Percentiles rank a stretch among this genome's conserved stretches.
phyloP scores from a whole-genome alignment of 2,113 vertebrate genomes.

The Antidorcas marsupialis region DNA sequence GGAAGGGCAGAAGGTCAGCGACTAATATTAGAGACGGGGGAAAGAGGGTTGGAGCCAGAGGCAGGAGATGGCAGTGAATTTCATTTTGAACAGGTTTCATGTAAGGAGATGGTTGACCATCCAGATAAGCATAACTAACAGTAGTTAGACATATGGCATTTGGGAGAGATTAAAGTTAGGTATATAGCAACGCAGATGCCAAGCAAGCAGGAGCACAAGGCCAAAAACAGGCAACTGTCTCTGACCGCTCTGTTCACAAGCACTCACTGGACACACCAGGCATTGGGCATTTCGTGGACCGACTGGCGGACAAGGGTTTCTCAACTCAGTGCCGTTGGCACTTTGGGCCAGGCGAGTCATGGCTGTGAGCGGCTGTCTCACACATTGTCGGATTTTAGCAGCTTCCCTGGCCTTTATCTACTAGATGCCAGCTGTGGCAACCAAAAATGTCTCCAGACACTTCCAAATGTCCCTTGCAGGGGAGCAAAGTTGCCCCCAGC shows the following conservation, averaged over 20 bases:
- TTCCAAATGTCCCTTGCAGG: neutral
- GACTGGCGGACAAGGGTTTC: neutral
- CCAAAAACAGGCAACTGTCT: neutral
- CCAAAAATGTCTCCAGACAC: neutral
- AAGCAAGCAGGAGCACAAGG: neutral
- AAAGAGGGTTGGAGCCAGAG: neutral
- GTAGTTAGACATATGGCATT: neutral
- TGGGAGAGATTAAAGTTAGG: neutral
- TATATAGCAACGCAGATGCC: neutral
- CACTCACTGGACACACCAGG: neutral
- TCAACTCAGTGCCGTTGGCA: neutral
- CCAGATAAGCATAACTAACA: neutral
- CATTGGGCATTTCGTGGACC: neutral
- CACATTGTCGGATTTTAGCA: neutral
- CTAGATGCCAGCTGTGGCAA: neutral
- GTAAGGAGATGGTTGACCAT: neutral
- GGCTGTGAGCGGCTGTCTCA: neutral
- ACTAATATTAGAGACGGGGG: neutral
- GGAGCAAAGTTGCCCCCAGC: neutral
- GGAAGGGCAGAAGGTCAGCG: neutral
- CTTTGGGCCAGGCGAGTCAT: neutral
- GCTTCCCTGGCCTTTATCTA: neutral
- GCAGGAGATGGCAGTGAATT: neutral
- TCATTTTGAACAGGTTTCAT: neutral
- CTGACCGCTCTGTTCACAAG: neutral